Evolutionary conservation across 2,113 vertebrate genomes (phyloP).

Genomic region (Oryzias melastigma): DNA sequence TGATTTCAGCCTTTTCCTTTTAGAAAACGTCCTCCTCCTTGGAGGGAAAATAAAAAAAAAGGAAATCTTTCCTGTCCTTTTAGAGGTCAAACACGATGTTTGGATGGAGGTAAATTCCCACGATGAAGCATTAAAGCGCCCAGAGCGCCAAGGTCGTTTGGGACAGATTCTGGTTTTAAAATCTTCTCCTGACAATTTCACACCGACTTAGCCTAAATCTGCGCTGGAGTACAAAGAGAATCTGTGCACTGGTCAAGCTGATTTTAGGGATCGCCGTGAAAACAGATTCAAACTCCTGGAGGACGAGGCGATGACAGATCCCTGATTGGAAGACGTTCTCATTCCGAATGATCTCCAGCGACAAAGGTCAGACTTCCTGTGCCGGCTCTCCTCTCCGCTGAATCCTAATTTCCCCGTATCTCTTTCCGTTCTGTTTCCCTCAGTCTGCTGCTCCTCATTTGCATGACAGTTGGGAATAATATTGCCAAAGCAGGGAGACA

Average conservation of each 20-base stretch:
- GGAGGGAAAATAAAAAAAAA: too few relatives aligned
- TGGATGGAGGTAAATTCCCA: neutral
- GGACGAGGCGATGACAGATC: conserved; percentile 28
- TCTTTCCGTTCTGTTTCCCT: conserved; percentile 27
- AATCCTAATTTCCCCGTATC: conserved; percentile 23
- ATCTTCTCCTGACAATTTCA: neutral
- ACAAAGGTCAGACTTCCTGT: neutral
- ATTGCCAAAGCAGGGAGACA: conserved; percentile 48
- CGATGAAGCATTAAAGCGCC: neutral
- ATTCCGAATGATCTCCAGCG: too few relatives aligned
- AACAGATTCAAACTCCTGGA: conserved; percentile 10
- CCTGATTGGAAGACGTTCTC: conserved; percentile 6
- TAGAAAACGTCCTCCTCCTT: too few relatives aligned
- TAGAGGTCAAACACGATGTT: neutral
- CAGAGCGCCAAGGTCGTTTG: neutral
- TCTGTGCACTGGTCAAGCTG: conserved; percentile 10
- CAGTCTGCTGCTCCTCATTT: conserved; percentile 56
- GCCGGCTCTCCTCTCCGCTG: neutral
- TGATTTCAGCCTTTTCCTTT: too few relatives aligned
- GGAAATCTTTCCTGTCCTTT: too few relatives aligned
- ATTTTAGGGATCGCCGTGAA: conserved; percentile 50
- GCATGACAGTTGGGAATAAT: conserved; percentile 58
- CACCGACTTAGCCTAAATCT: neutral
- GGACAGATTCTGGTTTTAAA: neutral
- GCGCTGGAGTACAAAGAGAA: neutral